Evolutionary conservation across 2,113 vertebrate genomes (phyloP).

Genomic region (human): DNA sequence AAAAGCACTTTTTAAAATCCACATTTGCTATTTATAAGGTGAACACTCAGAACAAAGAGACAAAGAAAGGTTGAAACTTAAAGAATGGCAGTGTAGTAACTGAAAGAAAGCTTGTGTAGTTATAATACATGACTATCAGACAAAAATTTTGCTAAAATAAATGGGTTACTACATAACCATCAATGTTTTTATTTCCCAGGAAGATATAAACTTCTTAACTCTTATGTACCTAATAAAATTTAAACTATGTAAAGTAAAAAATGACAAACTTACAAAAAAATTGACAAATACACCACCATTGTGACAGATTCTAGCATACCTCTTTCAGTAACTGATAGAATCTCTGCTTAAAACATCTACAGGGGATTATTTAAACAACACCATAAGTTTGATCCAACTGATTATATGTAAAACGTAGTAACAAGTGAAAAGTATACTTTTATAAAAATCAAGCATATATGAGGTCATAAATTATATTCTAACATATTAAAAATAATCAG

Average conservation of each 20-base stretch:
- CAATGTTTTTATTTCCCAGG: neutral
- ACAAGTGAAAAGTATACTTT: neutral
- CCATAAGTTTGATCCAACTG: neutral
- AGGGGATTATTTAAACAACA: neutral
- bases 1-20: neutral
- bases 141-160: neutral
- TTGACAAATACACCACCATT: neutral
- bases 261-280: neutral
- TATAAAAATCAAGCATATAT: neutral
- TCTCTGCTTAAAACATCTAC: neutral
- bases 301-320: neutral
- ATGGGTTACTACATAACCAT: neutral
- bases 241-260: neutral
- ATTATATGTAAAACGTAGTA: neutral
- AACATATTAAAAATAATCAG: neutral
- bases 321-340: neutral
- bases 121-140: neutral
- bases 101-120: neutral
- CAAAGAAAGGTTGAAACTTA: neutral
- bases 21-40: neutral
- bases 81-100: neutral
- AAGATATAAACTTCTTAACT: neutral
- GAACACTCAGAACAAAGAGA: neutral
- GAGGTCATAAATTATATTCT: neutral
- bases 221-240: neutral